Evolutionary conservation across 2,113 vertebrate genomes (phyloP), one percentile per base, ranked within the genome.

Genomic region (Corynorhinus townsendii): DNA sequence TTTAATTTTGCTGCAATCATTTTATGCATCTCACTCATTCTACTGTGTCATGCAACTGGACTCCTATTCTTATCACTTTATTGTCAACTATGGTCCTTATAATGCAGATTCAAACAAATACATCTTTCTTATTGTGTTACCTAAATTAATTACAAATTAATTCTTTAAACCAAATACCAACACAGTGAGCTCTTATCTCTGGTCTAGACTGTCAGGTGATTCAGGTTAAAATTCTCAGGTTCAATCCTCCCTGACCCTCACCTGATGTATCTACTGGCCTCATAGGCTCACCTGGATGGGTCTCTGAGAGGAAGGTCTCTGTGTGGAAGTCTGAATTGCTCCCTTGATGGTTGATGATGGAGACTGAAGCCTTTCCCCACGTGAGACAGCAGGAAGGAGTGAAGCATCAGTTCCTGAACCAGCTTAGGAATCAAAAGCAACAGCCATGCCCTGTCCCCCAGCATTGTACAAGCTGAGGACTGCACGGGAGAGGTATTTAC

Each of bases 141-240:
- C 56, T 38, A 59, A 59, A 71, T 68, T 11, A 19, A 77, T 14
- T 35, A 28, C 11, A 49, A 54, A 19, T 20, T n/a, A 15, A 15
- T 85, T 66, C n/a, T 11, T 54, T 38, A 77, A 52, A 19, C 3
- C 17, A 68, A 40, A 10, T 9, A 28, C 20, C 59, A 15, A 28
- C 33, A 38, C 10, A 10, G 9, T 20, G 52, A 30, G 12, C 2
- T 59, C 10, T 62, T 0, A 3, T 49, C 35, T 35, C 52, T 38
- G 52, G 0, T 1, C 5, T 38, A 15, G 17, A 43, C 12, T 24
- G 2, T 5, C n/a, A 62, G 2, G 4, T 24, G 11, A 85, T 26
- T 28, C n/a, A 64, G 19, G 8, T 24, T 76, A 84, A 47, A 14
- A 33, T 59, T 77, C n/a, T 49, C n/a, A 62, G 26, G 4, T 28